A percentile compares a stretch with the other conserved stretches of the same genome.
Conservation (phyloP, 2,888 invertebrate genomes). For the Atethmia centrago region DNA sequence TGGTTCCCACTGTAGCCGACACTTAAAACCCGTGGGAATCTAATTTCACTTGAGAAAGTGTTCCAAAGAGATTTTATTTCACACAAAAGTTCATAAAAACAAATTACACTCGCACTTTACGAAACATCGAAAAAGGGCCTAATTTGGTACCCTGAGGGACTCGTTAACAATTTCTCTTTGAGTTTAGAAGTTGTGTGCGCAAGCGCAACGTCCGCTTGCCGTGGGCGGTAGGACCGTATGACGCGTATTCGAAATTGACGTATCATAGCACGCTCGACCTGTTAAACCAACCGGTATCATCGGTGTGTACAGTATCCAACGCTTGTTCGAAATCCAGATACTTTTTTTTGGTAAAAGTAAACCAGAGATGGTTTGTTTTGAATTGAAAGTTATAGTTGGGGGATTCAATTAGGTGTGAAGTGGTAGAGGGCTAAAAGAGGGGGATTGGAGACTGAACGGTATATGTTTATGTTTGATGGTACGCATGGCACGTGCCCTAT, state of each 20-base stretch:
- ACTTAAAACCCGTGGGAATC: slow-evolving; percentile 76
- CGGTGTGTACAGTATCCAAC: slow-evolving; percentile 74
- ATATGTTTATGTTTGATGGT: slow-evolving; percentile 80
- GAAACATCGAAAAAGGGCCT: slow-evolving; percentile 61
- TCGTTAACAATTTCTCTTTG: slow-evolving; percentile 75
- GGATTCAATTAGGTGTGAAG: slow-evolving; percentile 68
- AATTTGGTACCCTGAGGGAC: slow-evolving; percentile 75
- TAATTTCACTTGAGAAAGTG: slow-evolving; percentile 78
- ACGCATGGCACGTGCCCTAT: slow-evolving; percentile 83
- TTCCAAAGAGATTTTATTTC: slow-evolving; percentile 66
- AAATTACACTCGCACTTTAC: slow-evolving; percentile 59
- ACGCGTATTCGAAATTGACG: slow-evolving; percentile 86
- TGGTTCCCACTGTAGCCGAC: slow-evolving; percentile 67
- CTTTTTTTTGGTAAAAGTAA: slow-evolving; percentile 33
- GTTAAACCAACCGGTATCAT: slow-evolving; percentile 67
- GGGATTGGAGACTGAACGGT: slow-evolving; percentile 73
- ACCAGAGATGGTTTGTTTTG: slow-evolving; percentile 71
- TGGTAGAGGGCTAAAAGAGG: slow-evolving; percentile 66
- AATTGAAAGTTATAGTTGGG: slow-evolving; percentile 55
- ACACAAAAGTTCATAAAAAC: slow-evolving; percentile 69
- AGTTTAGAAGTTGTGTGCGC: slow-evolving; percentile 71
- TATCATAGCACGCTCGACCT: slow-evolving; percentile 76
- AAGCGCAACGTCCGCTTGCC: slow-evolving; percentile 84
- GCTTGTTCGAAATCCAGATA: slow-evolving; percentile 70
- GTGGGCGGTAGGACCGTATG: slow-evolving; percentile 88